phyloP scores from a whole-genome alignment of 2,888 invertebrate species.

The Rosalia funebris region DNA sequence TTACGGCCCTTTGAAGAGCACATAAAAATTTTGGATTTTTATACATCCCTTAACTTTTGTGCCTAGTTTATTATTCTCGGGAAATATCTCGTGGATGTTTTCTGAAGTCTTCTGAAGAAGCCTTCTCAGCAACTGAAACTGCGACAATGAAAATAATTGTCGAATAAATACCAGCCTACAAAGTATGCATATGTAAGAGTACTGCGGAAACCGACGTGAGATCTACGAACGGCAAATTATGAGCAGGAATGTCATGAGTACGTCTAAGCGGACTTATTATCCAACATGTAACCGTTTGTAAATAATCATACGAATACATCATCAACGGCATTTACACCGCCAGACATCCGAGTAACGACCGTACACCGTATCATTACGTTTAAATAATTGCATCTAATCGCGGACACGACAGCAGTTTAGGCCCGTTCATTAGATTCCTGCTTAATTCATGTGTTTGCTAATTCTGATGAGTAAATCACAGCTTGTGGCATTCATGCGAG shows the following conservation, averaged over 20 bases:
- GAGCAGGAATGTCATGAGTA: slow-evolving; percentile 28
- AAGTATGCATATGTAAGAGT: too few relatives aligned
- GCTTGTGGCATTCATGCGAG: background rate
- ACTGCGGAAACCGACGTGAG: too few relatives aligned
- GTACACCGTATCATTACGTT: slow-evolving; percentile 19
- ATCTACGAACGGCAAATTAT: too few relatives aligned
- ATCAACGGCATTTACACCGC: slow-evolving; percentile 19
- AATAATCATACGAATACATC: slow-evolving; percentile 32
- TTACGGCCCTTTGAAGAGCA: too few relatives aligned
- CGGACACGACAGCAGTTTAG: slow-evolving; percentile 21
- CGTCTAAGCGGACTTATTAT: slow-evolving; percentile 34
- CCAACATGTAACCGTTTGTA: slow-evolving; percentile 31
- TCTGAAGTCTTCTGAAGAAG: too few relatives aligned
- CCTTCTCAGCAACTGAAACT: too few relatives aligned
- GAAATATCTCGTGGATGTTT: too few relatives aligned
- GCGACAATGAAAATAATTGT: too few relatives aligned
- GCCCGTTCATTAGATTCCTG: slow-evolving; percentile 12
- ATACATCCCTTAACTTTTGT: too few relatives aligned
- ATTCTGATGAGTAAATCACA: slow-evolving; percentile 6
- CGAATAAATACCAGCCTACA: too few relatives aligned
- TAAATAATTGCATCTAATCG: slow-evolving; percentile 22
- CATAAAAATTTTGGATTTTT: too few relatives aligned
- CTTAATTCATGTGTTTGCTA: slow-evolving; percentile 15
- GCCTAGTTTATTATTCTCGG: too few relatives aligned
- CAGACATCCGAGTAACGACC: slow-evolving; percentile 22